Percentiles rank a stretch among this genome's conserved stretches.
Evolutionary conservation across 2,888 invertebrate species (phyloP).

Genomic region (Drosophila formosana): DNA sequence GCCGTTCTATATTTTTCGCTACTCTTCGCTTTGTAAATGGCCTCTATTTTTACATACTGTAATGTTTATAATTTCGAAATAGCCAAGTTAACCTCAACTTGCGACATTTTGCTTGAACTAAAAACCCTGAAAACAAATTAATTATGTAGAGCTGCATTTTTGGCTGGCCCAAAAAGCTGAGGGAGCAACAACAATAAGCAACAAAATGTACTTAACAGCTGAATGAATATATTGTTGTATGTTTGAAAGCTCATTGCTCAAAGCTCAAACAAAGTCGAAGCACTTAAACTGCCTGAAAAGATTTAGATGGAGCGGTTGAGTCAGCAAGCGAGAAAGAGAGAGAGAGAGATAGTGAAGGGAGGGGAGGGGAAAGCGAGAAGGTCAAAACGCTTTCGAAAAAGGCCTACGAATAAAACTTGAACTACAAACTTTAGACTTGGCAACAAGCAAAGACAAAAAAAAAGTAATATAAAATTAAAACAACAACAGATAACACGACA

Average conservation of each 20-base stretch:
- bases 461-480: conserved; percentile 7
- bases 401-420: conserved; percentile 67
- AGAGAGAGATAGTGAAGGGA: background rate
- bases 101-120: conserved; percentile 43
- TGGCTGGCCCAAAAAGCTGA: conserved; percentile 67
- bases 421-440: conserved; percentile 71
- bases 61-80: conserved; percentile 23
- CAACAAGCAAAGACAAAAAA: conserved; percentile 35
- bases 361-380: conserved; percentile 43
- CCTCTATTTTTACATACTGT: background rate
- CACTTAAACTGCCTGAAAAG: conserved; percentile 58
- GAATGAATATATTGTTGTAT: conserved; percentile 3
- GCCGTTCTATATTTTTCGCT: background rate
- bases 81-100: conserved; percentile 37
- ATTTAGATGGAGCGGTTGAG: conserved; percentile 3
- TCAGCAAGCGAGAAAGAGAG: conserved; percentile 2
- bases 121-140: conserved; percentile 41
- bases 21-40: background rate
- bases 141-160: conserved; percentile 52
- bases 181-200: conserved; percentile 1
- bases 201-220: conserved; percentile 18
- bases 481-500: conserved; percentile 42
- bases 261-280: conserved; percentile 62
- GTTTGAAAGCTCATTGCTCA: conserved; percentile 40
- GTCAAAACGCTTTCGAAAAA: conserved; percentile 66